phyloP scores from a whole-genome alignment of 1,140 invertebrate genomes.

The Ceratina japonica region DNA sequence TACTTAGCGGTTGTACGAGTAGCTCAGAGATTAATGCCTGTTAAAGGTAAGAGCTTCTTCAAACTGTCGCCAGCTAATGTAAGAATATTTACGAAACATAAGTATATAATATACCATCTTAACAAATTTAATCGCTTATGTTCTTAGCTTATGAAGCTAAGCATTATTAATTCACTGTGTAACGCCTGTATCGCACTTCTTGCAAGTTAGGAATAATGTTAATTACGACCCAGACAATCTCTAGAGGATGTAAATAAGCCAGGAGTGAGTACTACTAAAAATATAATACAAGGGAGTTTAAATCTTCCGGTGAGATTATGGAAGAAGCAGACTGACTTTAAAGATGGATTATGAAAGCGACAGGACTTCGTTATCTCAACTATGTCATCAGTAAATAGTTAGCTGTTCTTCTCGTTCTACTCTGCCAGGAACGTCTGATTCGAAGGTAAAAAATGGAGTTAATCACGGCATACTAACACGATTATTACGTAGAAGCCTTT shows the following conservation, averaged over 20 bases:
- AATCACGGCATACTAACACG: conserved; percentile 21
- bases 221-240: neutral
- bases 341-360: conserved; percentile 9
- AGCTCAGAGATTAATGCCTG: neutral
- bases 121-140: no score
- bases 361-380: conserved; percentile 12
- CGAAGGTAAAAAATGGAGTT: conserved; percentile 6
- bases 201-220: neutral
- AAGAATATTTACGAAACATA: neutral
- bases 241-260: no score
- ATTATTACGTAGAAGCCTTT: neutral
- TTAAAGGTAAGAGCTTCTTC: neutral
- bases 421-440: neutral
- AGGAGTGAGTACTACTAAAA: neutral
- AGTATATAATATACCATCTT: neutral
- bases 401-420: neutral
- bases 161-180: neutral
- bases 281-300: neutral
- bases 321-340: neutral
- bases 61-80: neutral
- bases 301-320: neutral
- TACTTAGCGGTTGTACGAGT: neutral
- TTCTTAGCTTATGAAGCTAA: neutral
- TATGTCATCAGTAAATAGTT: conserved; percentile 17
- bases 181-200: neutral